A percentile compares a stretch with the other conserved stretches of the same genome.
Evolutionary conservation across 2,888 invertebrate species (phyloP).

Genomic region (Mythimna vitellina): DNA sequence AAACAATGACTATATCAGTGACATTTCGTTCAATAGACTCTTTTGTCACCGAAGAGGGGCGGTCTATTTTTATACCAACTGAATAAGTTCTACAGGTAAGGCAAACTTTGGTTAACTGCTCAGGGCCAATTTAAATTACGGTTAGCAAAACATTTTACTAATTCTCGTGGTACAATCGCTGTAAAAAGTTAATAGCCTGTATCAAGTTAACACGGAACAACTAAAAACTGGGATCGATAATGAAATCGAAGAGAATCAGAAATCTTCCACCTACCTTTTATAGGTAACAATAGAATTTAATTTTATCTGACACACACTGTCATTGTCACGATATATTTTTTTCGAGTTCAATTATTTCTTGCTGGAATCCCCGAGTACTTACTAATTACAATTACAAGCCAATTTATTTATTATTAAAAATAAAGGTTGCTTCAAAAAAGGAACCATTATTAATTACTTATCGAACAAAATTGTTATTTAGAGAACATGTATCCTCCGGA

Average conservation of each 20-base stretch:
- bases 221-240: conserved; percentile 37
- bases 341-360: conserved; percentile 37
- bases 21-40: conserved; percentile 13
- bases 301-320: conserved; percentile 27
- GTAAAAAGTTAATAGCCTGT: conserved; percentile 9
- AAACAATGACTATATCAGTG: conserved; percentile 32
- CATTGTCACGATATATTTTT: conserved; percentile 19
- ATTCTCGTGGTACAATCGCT: conserved; percentile 27
- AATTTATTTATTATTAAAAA: conserved; percentile 63
- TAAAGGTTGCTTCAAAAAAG: conserved; percentile 62
- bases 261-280: conserved; percentile 23
- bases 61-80: conserved; percentile 31
- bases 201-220: conserved; percentile 18
- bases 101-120: conserved; percentile 21
- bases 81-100: conserved; percentile 32
- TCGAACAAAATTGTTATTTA: conserved; percentile 77
- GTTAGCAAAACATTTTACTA: conserved; percentile 38
- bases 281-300: conserved; percentile 52
- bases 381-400: conserved; percentile 58
- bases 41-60: conserved; percentile 18
- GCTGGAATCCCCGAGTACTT: conserved; percentile 47
- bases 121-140: conserved; percentile 15
- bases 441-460: conserved; percentile 74
- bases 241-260: conserved; percentile 37
- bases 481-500: conserved; percentile 71